A percentile compares a stretch with the other conserved stretches of the same genome.
Evolutionary conservation across 2,888 invertebrate genomes (phyloP).

Genomic region (Acanthosepion lycidas): DNA sequence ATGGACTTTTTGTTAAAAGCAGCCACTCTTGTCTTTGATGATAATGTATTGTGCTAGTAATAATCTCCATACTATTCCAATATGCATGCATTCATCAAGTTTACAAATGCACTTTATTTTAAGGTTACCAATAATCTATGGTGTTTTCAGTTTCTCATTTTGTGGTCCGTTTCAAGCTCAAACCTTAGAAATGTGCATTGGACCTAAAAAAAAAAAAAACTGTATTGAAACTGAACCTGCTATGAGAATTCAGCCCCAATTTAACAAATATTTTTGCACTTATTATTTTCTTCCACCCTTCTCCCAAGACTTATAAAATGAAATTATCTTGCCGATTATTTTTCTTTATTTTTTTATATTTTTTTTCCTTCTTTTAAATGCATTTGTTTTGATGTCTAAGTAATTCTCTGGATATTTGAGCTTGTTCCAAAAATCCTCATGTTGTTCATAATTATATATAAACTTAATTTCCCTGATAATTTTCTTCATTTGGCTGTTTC

Average conservation of each 20-base stretch:
- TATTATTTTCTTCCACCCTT: not conserved
- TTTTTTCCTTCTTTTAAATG: not conserved
- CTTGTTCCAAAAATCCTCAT: constrained; percentile 46
- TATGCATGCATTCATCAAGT: not conserved
- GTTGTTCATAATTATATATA: not conserved
- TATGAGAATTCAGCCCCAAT: not conserved
- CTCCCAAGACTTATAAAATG: not conserved
- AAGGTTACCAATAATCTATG: not conserved
- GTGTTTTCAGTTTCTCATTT: constrained; percentile 3
- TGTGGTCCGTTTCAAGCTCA: constrained; percentile 2
- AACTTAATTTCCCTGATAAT: not conserved
- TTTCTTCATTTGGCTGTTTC: not conserved
- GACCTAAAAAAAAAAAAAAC: not conserved
- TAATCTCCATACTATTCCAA: not conserved
- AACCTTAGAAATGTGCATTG: not conserved
- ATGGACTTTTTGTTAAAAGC: not conserved
- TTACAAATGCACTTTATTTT: constrained; percentile 11
- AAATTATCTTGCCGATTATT: too few species aligned
- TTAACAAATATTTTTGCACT: constrained; percentile 1
- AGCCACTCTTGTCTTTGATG: constrained; percentile 18
- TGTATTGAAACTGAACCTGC: not conserved
- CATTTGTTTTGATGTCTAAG: constrained; percentile 24
- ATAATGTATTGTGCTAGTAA: not conserved
- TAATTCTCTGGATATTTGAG: constrained; percentile 46
- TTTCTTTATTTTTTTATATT: too few species aligned